Base-by-base conservation (phyloP, 2,797 vertebrate species). In the Antrozous pallidus region DNA sequence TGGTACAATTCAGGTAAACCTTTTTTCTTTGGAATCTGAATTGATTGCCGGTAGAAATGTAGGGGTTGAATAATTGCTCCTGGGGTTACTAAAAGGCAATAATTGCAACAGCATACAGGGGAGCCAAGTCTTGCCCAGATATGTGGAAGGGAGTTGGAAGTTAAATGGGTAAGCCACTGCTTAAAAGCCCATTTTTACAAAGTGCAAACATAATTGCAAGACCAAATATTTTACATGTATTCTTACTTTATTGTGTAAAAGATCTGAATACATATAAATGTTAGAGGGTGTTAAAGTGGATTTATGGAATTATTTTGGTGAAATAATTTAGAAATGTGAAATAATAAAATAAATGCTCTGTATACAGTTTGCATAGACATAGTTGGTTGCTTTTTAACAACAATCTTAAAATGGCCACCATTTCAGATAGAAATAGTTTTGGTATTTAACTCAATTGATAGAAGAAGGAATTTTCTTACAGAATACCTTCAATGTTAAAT, bases 171-270 rank as follows among this genome's bases (percentile, higher is more conserved):
- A 77, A 95, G 40, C 51, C 40, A 54, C 42, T 56, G 42, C 17
- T 81, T 33, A 13, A 84, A 67, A 84, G 28, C 5, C n/a, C 24
- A 40, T 69, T 93, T 93, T 71, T 88, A 40, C 33, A 92, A 93
- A 93, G 40, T 61, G 31, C 45, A 65, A 90, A 67, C 38, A 40
- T 91, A 88, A 94, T 65, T 82, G 18, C 16, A 78, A 67, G 28
- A 42, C 36, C 31, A 71, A 83, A 58, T 77, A 22, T 58, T 86
- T 83, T 65, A 61, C 54, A 79, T 92, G 67, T 54, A 33, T 6
- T 92, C 18, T 77, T 69, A 92, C 14, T 74, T 84, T 70, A 90
- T 70, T 87, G n/a, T 67, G 31, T 80, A 87, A 94, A 89, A 84
- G 0, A 2, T 26, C 33, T 65, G 40, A 63, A 33, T 73, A 42